Evolutionary conservation across 2,888 invertebrate genomes (phyloP), one percentile per base, ranked within the genome.

Genomic region (Mamestra brassicae): DNA sequence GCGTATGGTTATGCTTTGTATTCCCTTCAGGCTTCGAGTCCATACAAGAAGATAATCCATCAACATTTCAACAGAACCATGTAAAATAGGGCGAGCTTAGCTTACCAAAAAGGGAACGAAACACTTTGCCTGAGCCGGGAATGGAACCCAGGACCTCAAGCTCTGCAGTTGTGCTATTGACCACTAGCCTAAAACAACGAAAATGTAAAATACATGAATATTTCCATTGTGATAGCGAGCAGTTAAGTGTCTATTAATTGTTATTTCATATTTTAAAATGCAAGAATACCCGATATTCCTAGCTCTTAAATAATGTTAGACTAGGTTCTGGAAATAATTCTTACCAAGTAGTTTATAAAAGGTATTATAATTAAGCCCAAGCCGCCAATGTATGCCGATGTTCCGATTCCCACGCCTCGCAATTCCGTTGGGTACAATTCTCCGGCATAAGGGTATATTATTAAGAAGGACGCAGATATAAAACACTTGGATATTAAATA

Each of bases 371-470:
- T 98, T 63, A 99, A 97, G 57, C 99, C 99, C 81, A 98, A 96
- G 70, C 99, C 99, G 69, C 98, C 99, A 85, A 99, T 98, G 92
- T 99, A 99, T 26, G 99, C 98, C 2, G 99, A 99, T 71, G 98
- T 98, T 64, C 99, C 99, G 86, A 99, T 99, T 26, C 99, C 99
- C 72, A 99, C 97, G 3, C 99, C 99, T 87, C 99, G 97, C 63
- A 99, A 97, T 92, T 98, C 98, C 3, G 99, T 99, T 2, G 99
- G 99, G 94, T 99, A 99, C 38, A 99, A 93, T 95, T 99, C 99
- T 13, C 98, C 98, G 85, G 99, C 99, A 93, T 99, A 99, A 0
- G 99, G 99, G 93, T 99, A 99, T 88, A 99, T 98, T 81, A 99
- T 98, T 74, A 99, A 96, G 95, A 99, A 99, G 8, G 99, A 98